Evolutionary conservation across 2,797 vertebrate genomes (phyloP).

Genomic region (Aplochiton taeniatus): DNA sequence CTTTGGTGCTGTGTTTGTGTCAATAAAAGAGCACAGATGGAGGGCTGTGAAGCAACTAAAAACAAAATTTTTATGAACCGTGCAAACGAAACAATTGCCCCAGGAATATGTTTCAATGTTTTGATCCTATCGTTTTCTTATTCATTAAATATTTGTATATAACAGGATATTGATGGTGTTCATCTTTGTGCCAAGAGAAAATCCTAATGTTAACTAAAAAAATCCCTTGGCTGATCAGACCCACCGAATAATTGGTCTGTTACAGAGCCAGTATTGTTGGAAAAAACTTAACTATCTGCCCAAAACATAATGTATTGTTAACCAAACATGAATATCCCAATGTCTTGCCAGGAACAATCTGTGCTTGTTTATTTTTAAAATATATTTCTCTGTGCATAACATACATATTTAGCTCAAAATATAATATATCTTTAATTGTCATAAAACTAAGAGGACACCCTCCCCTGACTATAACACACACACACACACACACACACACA

Average conservation of each 20-base stretch:
- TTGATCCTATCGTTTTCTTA: slow-evolving; percentile 92
- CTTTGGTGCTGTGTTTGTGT: slow-evolving; percentile 59
- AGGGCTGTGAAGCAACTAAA: slow-evolving; percentile 64
- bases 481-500: slow-evolving; percentile 18
- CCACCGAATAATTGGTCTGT: not conserved
- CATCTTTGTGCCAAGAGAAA: slow-evolving; percentile 22
- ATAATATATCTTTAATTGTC: no score
- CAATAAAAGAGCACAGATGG: slow-evolving; percentile 62
- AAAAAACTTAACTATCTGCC: no score
- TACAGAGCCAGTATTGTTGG: no score
- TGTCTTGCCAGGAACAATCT: no score
- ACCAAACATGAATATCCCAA: no score
- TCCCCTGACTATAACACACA: no score
- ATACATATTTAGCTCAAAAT: no score
- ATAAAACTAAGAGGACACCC: no score
- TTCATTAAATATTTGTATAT: slow-evolving; percentile 95
- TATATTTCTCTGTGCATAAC: no score
- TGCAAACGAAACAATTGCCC: slow-evolving; percentile 53
- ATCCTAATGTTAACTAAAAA: not conserved
- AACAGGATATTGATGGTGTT: slow-evolving; percentile 63
- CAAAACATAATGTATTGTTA: no score
- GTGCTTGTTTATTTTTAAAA: no score
- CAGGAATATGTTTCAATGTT: slow-evolving; percentile 78
- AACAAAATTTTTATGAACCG: slow-evolving; percentile 71
- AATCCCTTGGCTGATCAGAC: not conserved